Evolutionary conservation across 2,113 vertebrate species (phyloP).

Genomic region (Melierax canorus): DNA sequence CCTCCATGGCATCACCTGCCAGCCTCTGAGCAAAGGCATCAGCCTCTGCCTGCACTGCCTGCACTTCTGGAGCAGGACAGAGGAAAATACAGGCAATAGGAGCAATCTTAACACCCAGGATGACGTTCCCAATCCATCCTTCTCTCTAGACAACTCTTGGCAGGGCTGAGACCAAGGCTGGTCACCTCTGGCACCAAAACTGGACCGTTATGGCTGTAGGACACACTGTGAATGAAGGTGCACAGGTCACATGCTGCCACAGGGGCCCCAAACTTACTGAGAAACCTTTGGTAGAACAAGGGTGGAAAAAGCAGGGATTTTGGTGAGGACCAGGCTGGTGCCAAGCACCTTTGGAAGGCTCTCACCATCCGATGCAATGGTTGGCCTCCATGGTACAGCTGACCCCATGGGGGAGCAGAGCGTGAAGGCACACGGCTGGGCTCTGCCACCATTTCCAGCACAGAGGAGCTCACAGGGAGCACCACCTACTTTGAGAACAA

Average conservation of each 20-base stretch:
- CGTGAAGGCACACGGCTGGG: not conserved
- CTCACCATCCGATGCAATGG: fast-evolving
- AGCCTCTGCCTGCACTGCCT: not conserved
- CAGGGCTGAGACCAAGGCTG: fast-evolving
- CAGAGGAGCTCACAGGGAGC: not conserved
- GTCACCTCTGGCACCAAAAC: not conserved
- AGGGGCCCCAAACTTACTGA: not conserved
- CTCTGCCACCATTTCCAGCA: not conserved
- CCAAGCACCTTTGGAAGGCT: not conserved
- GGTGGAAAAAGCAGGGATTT: not conserved
- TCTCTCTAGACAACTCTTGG: not conserved
- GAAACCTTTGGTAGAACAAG: not conserved
- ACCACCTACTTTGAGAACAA: not conserved
- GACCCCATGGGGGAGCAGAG: not conserved
- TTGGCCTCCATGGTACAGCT: not conserved
- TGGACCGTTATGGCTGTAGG: not conserved
- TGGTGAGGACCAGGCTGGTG: not conserved
- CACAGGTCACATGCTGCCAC: not conserved
- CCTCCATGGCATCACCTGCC: not conserved
- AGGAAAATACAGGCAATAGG: not conserved
- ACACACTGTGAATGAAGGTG: not conserved
- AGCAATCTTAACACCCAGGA: not conserved
- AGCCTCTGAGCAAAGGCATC: not conserved
- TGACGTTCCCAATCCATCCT: not conserved
- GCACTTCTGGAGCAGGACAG: fast-evolving